A percentile compares a stretch with the other conserved stretches of the same genome.
These are phyloP conservation scores for Periophthalmus modestus DNA, from an alignment of 2,113 vertebrate species.

Conservation along the genomic window DNA sequence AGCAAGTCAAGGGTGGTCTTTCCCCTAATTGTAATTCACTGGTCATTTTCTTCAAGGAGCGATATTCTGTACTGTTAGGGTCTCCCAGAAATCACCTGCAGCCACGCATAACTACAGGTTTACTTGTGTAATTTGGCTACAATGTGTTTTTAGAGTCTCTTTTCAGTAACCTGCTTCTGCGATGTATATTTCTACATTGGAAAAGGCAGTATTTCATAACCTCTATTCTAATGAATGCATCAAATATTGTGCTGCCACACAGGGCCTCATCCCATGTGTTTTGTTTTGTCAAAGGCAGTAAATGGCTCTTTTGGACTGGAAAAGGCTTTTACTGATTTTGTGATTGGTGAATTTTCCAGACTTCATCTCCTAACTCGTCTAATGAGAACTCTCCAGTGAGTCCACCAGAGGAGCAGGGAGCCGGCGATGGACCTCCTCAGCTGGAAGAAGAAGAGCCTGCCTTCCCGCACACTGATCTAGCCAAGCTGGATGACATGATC, in stretches of 20 bases:
- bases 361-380: slow-evolving; percentile 96
- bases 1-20: background rate
- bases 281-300: background rate
- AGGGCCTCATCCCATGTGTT: background rate
- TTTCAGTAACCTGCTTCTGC: background rate
- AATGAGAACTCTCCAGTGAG: slow-evolving; percentile 99
- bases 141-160: background rate
- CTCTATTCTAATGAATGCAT: background rate
- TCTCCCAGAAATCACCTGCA: background rate
- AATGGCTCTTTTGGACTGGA: too few relatives aligned
- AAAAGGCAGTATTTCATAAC: too few relatives aligned
- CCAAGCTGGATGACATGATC: slow-evolving; percentile 99
- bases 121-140: background rate
- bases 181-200: background rate
- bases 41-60: slow-evolving; percentile 10
- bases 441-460: slow-evolving; percentile 98
- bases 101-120: background rate
- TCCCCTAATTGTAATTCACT: slow-evolving; percentile 6
- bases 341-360: slow-evolving; percentile 72
- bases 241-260: background rate
- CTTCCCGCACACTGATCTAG: slow-evolving; percentile 98
- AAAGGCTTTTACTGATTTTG: background rate
- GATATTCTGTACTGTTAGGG: background rate
- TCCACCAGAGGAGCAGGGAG: slow-evolving; percentile 92
- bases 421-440: slow-evolving; percentile 89